Evolutionary conservation across 2,113 vertebrate genomes (phyloP).

Genomic region (Gymnogyps californianus): DNA sequence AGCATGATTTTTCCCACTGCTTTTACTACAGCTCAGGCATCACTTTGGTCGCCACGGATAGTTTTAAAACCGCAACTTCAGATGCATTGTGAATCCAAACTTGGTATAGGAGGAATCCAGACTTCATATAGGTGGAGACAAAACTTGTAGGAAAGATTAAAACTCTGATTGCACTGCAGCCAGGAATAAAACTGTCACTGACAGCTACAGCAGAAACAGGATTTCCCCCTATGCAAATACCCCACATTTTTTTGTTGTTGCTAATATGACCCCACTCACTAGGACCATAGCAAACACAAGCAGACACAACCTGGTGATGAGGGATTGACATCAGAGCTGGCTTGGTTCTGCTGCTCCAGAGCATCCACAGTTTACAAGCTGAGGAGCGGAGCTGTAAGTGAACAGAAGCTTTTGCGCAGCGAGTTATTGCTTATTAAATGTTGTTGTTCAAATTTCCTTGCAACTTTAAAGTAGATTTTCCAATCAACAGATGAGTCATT

Average conservation of each 20-base stretch:
- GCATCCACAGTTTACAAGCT: neutral
- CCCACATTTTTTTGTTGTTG: neutral
- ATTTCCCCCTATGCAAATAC: neutral
- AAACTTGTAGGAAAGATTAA: neutral
- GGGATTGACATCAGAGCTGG: neutral
- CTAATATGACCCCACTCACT: neutral
- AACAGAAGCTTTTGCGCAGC: neutral
- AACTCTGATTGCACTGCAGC: neutral
- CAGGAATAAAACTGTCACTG: neutral
- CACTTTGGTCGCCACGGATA: neutral
- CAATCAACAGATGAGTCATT: slow-evolving; percentile 36
- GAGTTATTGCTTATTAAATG: neutral
- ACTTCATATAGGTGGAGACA: neutral
- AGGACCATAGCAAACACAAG: neutral
- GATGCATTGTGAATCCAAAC: neutral
- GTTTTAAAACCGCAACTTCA: neutral
- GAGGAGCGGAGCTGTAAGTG: neutral
- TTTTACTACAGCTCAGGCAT: neutral
- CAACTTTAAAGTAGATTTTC: slow-evolving; percentile 24
- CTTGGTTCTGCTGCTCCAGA: neutral
- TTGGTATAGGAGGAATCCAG: neutral
- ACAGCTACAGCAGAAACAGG: neutral
- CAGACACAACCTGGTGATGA: neutral
- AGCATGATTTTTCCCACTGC: neutral
- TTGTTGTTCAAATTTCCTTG: neutral